phyloP scores from a whole-genome alignment of 2,888 invertebrate genomes.

The Cephus sareptanus region DNA sequence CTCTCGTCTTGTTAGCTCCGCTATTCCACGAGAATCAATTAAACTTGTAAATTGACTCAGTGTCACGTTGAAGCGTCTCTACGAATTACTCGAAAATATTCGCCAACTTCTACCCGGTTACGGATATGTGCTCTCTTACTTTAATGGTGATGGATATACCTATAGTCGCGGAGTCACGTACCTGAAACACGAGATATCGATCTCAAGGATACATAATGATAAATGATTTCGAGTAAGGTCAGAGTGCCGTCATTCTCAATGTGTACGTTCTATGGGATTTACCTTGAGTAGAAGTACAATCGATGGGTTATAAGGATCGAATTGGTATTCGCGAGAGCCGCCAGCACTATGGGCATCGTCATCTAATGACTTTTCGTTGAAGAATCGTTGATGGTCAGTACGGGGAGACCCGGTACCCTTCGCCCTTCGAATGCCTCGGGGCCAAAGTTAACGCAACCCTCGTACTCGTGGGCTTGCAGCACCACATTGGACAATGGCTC shows the following conservation, averaged over 20 bases:
- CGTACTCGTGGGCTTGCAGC: neutral
- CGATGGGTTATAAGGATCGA: neutral
- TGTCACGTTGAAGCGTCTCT: neutral
- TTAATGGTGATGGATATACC: neutral
- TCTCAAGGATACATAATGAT: neutral
- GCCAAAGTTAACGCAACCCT: conserved; percentile 19
- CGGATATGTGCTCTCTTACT: neutral
- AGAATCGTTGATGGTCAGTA: conserved; percentile 3
- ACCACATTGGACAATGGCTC: conserved; percentile 23
- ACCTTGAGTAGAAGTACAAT: neutral
- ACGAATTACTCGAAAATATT: neutral
- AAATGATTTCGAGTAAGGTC: neutral
- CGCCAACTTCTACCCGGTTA: neutral
- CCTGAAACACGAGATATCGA: neutral
- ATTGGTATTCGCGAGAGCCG: neutral
- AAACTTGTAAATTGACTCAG: conserved; percentile 6
- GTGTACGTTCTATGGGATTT: neutral
- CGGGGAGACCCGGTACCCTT: neutral
- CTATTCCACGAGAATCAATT: conserved; percentile 5
- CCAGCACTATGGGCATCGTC: neutral
- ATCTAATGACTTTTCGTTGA: neutral
- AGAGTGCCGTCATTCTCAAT: neutral
- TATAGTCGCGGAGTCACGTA: neutral
- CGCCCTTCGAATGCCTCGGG: conserved; percentile 12
- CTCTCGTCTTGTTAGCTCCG: neutral